Evolutionary conservation across 1,140 invertebrate species (phyloP).

Genomic region (Drosophila sucinea): DNA sequence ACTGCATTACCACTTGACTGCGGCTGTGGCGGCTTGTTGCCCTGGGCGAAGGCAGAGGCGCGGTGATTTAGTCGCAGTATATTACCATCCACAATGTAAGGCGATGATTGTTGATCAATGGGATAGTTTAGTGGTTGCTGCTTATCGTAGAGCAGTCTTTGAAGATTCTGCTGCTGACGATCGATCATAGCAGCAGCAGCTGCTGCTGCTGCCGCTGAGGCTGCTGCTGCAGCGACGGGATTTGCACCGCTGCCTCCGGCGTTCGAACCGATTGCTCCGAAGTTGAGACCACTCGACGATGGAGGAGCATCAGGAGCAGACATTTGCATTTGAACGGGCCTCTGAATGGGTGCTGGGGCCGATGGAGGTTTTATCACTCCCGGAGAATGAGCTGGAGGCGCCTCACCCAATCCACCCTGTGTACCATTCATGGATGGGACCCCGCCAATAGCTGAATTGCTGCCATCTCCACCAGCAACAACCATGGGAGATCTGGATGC

Average conservation of each 20-base stretch:
- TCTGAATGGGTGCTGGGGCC: constrained; percentile 68
- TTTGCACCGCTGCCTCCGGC: constrained; percentile 14
- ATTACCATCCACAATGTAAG: constrained; percentile 58
- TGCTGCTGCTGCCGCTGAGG: constrained; percentile 45
- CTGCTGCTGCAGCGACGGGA: constrained; percentile 31
- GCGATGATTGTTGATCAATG: constrained; percentile 38
- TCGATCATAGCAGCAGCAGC: constrained; percentile 55
- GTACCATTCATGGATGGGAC: constrained; percentile 50
- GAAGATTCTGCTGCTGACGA: constrained; percentile 58
- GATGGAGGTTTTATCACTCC: constrained; percentile 74
- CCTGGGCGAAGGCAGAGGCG: constrained; percentile 44
- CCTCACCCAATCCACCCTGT: constrained; percentile 36
- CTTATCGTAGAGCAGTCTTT: constrained; percentile 55
- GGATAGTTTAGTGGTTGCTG: constrained; percentile 50
- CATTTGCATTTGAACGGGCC: constrained; percentile 57
- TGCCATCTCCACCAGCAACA: constrained; percentile 38
- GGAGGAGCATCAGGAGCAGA: constrained; percentile 31
- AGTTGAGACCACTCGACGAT: constrained; percentile 30
- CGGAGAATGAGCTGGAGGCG: constrained; percentile 80
- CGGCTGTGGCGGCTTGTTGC: constrained; percentile 52
- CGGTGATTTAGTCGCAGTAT: constrained; percentile 57
- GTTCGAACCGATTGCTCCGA: constrained; percentile 66
- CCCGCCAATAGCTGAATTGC: neutral
- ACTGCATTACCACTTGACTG: constrained; percentile 19
- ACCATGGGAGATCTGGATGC: constrained; percentile 65